Percentiles rank a stretch among this genome's conserved stretches.
phyloP scores from a whole-genome alignment of 2,888 invertebrate genomes.

The Scaptomyza parva region DNA sequence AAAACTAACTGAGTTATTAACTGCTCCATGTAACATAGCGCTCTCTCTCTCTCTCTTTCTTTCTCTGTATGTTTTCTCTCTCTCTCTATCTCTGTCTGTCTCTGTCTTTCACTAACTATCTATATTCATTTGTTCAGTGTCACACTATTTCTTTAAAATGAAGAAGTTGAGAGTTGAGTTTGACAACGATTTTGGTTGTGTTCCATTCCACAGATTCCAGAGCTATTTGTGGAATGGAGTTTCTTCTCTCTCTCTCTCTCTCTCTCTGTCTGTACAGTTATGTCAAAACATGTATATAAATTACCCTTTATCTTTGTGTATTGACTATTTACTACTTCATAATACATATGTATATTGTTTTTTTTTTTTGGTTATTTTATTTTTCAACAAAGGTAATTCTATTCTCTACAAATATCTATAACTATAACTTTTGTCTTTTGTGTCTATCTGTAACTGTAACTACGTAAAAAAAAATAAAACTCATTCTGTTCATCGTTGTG shows the following conservation, averaged over 20 bases:
- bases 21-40: conserved; percentile 48
- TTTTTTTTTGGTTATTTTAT: conserved; percentile 11
- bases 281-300: conserved; percentile 37
- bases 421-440: conserved; percentile 31
- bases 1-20: conserved; percentile 34
- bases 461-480: too few relatives aligned
- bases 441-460: conserved; percentile 28
- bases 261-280: conserved; percentile 28
- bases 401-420: conserved; percentile 27
- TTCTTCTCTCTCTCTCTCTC: too few relatives aligned
- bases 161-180: background rate
- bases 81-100: conserved; percentile 15
- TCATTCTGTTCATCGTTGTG: conserved; percentile 26
- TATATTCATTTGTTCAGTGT: conserved; percentile 27
- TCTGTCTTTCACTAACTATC: conserved; percentile 21
- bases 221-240: background rate
- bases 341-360: conserved; percentile 35
- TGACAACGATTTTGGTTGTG: background rate
- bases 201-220: background rate
- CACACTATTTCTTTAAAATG: conserved; percentile 8
- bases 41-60: conserved; percentile 23
- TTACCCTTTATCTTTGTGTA: conserved; percentile 27
- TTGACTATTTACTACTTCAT: conserved; percentile 2
- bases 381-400: conserved; percentile 4
- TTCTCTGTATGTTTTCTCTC: conserved; percentile 11